Evolutionary conservation across 1,140 invertebrate species (phyloP), one percentile per base, ranked within the genome.

Genomic region (Panulirus ornatus): DNA sequence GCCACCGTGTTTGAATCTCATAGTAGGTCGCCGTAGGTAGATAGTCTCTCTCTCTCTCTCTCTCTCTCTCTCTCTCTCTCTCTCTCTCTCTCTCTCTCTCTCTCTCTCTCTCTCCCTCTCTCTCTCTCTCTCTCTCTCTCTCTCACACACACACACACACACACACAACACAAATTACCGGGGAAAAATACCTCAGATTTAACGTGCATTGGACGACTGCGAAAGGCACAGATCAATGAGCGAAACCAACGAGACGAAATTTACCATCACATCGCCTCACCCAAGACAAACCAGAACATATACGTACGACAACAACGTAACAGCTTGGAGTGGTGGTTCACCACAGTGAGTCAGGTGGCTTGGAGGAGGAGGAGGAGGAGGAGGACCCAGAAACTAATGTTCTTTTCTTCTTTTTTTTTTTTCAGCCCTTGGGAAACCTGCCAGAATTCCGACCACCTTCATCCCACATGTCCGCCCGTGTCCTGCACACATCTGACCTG

Each of bases 231-330:
- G 34, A 8, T 38, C 16, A 9, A 14, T 2, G 2, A 30, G 6
- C 34, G 42, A 11, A 73, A 73, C 70, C n/a, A n/a, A n/a, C n/a
- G n/a, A n/a, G 70, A 73, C 34, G 70, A 73, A 38, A 6, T 70
- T n/a, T 70, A 9, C 27, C 27, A 19, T 5, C 14, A 34, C 34
- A n/a, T 38, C 27, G 11, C 27, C 58, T 16, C 27, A 70, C 9
- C 3, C 66, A 70, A 11, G 1, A 70, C 9, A 38, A 16, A 36
- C 30, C 3, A 27, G 34, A 22, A 70, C 34, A 3, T 70, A 8
- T 3, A 70, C 19, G 63, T 30, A 38, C 42, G 8, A 73, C 70
- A 73, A 0, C 22, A 38, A 16, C 34, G 42, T 11, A 11, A 73
- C 70, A 38, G 36, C 34, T 11, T 9, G 1, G 11, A 34, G 42